Evolutionary conservation across 2,888 invertebrate species (phyloP).

Genomic region (Tetropium fuscum): DNA sequence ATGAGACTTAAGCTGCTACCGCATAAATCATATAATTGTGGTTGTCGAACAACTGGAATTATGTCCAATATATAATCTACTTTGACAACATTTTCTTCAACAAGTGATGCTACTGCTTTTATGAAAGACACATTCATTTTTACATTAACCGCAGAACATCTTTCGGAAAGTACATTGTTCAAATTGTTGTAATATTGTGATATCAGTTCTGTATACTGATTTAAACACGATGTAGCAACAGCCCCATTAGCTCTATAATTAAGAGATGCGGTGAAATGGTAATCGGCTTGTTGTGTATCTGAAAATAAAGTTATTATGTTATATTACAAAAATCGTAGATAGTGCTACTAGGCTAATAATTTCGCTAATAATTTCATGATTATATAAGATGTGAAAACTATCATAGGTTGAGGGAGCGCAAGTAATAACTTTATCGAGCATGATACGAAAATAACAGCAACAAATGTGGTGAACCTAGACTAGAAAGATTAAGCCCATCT

Average conservation of each 20-base stretch:
- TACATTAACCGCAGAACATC: slow-evolving; percentile 95
- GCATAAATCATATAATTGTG: slow-evolving; percentile 93
- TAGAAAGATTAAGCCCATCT: too few relatives aligned
- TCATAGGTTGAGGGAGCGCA: too few relatives aligned
- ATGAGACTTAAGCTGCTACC: slow-evolving; percentile 94
- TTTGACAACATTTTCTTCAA: slow-evolving; percentile 90
- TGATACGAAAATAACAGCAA: too few relatives aligned
- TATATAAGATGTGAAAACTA: too few relatives aligned
- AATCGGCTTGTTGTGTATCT: slow-evolving; percentile 95
- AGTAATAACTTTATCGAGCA: too few relatives aligned
- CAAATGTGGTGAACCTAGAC: too few relatives aligned
- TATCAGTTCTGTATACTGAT: slow-evolving; percentile 86
- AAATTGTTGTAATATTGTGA: slow-evolving; percentile 84
- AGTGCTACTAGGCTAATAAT: too few relatives aligned
- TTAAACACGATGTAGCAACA: slow-evolving; percentile 85
- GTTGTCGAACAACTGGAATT: slow-evolving; percentile 88
- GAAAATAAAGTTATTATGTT: slow-evolving; percentile 48
- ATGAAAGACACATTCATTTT: slow-evolving; percentile 94
- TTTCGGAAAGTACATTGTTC: slow-evolving; percentile 86
- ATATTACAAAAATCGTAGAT: too few relatives aligned
- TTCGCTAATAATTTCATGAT: too few relatives aligned
- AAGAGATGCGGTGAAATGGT: slow-evolving; percentile 88
- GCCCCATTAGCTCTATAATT: slow-evolving; percentile 92
- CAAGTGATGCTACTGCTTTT: slow-evolving; percentile 80
- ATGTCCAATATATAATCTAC: slow-evolving; percentile 92